A percentile compares a stretch with the other conserved stretches of the same genome.
phyloP scores from a whole-genome alignment of 2,797 vertebrate species.

The Eutrigla gurnardus region DNA sequence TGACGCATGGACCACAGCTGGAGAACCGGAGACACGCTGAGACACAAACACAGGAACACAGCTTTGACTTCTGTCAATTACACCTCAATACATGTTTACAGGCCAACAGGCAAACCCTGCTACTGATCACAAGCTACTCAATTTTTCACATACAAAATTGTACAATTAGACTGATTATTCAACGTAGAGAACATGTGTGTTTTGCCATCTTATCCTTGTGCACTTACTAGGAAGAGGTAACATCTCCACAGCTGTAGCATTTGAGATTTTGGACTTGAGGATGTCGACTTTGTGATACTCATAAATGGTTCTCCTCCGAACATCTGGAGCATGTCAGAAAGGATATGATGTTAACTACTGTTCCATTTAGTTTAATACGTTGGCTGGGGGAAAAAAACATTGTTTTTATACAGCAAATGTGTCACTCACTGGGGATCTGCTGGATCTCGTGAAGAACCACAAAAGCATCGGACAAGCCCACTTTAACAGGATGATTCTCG shows the following conservation, averaged over 20 bases:
- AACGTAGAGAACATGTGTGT: background rate
- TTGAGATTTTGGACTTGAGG: constrained; percentile 92
- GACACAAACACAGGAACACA: constrained; percentile 29
- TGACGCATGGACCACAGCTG: constrained; percentile 90
- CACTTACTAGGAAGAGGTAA: constrained; percentile 92
- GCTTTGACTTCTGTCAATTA: background rate
- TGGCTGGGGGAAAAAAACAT: background rate
- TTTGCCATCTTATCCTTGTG: background rate
- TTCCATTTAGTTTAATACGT: background rate
- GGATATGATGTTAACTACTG: background rate
- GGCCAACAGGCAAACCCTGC: background rate
- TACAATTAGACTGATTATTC: no score
- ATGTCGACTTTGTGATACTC: constrained; percentile 96
- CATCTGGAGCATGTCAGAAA: constrained; percentile 81
- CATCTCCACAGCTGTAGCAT: constrained; percentile 90
- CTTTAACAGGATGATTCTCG: constrained; percentile 94
- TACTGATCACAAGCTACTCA: background rate
- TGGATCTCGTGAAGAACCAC: constrained; percentile 94
- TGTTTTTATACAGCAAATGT: background rate
- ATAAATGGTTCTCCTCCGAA: constrained; percentile 95
- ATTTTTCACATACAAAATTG: no score
- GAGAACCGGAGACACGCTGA: constrained; percentile 95
- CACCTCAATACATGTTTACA: background rate
- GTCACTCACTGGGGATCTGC: constrained; percentile 93
- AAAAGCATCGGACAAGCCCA: constrained; percentile 96